Conservation (phyloP, 2,888 invertebrate genomes). For the Ennomos fuscantarius region DNA sequence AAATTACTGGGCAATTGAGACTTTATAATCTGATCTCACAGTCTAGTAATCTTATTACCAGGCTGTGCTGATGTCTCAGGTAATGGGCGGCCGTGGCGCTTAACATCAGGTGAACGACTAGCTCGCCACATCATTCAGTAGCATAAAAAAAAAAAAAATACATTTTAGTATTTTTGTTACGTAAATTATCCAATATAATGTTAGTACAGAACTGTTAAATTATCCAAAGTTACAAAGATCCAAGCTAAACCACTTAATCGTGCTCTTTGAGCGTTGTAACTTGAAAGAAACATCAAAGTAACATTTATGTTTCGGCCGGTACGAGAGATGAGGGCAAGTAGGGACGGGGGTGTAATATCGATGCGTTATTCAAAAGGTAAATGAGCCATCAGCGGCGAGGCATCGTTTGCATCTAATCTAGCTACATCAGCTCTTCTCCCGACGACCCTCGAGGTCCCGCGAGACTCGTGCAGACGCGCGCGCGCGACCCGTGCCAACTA, state of each 20-base stretch:
- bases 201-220: background rate
- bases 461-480: constrained; percentile 55
- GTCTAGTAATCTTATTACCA: too few species aligned
- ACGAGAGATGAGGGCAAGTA: constrained; percentile 37
- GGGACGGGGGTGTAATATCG: constrained; percentile 62
- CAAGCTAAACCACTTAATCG: constrained; percentile 1
- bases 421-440: constrained; percentile 63
- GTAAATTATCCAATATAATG: too few species aligned
- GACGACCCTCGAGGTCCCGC: constrained; percentile 54
- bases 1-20: too few species aligned
- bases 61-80: too few species aligned
- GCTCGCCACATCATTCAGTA: too few species aligned
- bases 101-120: too few species aligned
- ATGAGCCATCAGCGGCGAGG: constrained; percentile 76
- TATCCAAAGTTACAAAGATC: constrained; percentile 5
- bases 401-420: constrained; percentile 82
- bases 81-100: too few species aligned
- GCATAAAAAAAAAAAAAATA: too few species aligned
- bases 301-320: constrained; percentile 36
- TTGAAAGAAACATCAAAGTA: constrained; percentile 38
- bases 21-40: too few species aligned
- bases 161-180: too few species aligned
- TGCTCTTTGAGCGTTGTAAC: constrained; percentile 5
- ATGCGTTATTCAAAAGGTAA: constrained; percentile 80
- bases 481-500: constrained; percentile 45